Evolutionary conservation across 2,797 vertebrate genomes (phyloP).

Genomic region (Sparus aurata): DNA sequence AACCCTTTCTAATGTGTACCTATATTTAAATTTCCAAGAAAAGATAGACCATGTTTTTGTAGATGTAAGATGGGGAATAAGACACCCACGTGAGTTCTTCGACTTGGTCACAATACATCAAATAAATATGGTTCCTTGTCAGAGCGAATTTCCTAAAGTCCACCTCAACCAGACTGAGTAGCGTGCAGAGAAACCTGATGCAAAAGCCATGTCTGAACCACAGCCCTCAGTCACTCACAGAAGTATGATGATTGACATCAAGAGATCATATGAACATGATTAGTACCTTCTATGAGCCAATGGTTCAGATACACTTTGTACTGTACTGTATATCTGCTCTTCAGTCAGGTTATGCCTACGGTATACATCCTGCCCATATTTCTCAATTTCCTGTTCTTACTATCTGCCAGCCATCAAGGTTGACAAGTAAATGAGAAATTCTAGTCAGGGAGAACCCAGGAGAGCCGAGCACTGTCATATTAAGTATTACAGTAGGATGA

Average conservation of each 20-base stretch:
- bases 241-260: constrained; percentile 4
- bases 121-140: constrained; percentile 46
- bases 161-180: neutral
- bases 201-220: neutral
- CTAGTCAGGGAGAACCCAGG: constrained; percentile 30
- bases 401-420: constrained; percentile 20
- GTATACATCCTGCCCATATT: constrained; percentile 5
- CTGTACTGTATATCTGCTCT: constrained; percentile 10
- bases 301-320: neutral
- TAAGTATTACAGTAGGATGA: constrained; percentile 23
- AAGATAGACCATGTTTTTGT: neutral
- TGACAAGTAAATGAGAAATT: constrained; percentile 56
- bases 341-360: neutral
- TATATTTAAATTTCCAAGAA: neutral
- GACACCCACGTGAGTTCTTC: neutral
- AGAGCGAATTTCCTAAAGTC: constrained; percentile 24
- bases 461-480: constrained; percentile 41
- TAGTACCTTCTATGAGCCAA: neutral
- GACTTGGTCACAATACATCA: constrained; percentile 30
- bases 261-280: constrained; percentile 28
- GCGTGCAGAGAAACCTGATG: constrained; percentile 6
- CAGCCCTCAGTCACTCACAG: constrained; percentile 5
- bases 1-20: neutral
- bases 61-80: neutral
- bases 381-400: neutral